Conservation (phyloP, 2,113 vertebrate genomes). For the Rhodinocichla rosea region DNA sequence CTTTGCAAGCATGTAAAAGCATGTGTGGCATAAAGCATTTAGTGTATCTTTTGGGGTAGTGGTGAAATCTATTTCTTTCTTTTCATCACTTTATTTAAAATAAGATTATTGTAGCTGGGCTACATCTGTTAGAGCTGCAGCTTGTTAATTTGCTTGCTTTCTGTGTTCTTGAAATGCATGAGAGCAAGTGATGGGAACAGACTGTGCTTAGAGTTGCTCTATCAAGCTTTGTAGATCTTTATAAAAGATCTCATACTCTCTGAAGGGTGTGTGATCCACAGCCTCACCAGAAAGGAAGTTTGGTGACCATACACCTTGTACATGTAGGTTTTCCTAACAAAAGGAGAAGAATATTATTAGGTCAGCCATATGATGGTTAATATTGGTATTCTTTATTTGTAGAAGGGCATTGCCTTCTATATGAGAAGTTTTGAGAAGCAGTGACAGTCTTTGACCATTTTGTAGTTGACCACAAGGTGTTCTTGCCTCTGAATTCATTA, state of each 20-base stretch:
- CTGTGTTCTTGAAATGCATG: neutral
- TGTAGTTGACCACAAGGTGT: neutral
- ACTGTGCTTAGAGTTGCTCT: neutral
- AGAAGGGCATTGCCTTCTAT: neutral
- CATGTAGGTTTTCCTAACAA: neutral
- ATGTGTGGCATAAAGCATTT: neutral
- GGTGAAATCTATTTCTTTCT: neutral
- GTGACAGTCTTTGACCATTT: neutral
- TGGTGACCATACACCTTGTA: neutral
- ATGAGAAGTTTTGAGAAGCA: neutral
- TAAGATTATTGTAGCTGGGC: neutral
- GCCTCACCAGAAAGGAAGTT: neutral
- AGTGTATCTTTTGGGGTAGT: rapidly evolving
- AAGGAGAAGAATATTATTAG: neutral
- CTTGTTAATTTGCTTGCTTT: neutral
- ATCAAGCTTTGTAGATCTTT: neutral
- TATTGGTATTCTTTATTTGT: neutral
- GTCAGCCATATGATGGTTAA: neutral
- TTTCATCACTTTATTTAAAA: neutral
- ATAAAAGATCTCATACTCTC: neutral
- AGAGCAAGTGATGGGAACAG: neutral
- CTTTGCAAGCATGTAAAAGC: neutral
- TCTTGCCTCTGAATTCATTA: neutral
- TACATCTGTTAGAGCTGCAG: neutral
- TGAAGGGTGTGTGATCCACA: neutral